phyloP scores from a whole-genome alignment of 2,888 invertebrate species.

The Drosophila meridiana region DNA sequence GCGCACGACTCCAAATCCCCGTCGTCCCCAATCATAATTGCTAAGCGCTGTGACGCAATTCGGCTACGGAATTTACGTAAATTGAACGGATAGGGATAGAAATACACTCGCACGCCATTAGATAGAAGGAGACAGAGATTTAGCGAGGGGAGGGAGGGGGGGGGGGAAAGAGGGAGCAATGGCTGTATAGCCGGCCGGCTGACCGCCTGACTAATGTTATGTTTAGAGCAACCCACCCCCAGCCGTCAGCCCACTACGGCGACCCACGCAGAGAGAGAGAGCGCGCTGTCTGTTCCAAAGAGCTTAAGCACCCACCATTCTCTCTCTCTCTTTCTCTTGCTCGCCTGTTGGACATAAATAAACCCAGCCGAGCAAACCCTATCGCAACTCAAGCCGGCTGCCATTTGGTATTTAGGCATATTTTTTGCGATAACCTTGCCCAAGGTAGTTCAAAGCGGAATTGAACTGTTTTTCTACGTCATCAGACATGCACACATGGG shows the following conservation, averaged over 20 bases:
- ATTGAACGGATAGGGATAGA: constrained; percentile 45
- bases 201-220: constrained; percentile 20
- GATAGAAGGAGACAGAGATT: background rate
- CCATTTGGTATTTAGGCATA: constrained; percentile 25
- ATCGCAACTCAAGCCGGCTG: constrained; percentile 31
- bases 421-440: constrained; percentile 56
- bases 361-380: constrained; percentile 23
- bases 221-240: background rate
- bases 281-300: background rate
- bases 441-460: constrained; percentile 61
- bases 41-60: constrained; percentile 70
- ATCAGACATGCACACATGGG: background rate
- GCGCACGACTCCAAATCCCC: constrained; percentile 49
- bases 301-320: background rate
- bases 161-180: background rate
- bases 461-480: constrained; percentile 40
- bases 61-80: constrained; percentile 71
- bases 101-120: constrained; percentile 2
- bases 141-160: too few species aligned
- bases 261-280: constrained; percentile 38
- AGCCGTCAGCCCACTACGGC: constrained; percentile 9
- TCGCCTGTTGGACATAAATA: constrained; percentile 19
- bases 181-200: constrained; percentile 25
- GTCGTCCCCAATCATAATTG: constrained; percentile 64
- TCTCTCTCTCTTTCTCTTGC: background rate